These are phyloP conservation scores for Embidobia sp. DNA, from an alignment of 2,888 invertebrate genomes.

Conservation along the genomic window DNA sequence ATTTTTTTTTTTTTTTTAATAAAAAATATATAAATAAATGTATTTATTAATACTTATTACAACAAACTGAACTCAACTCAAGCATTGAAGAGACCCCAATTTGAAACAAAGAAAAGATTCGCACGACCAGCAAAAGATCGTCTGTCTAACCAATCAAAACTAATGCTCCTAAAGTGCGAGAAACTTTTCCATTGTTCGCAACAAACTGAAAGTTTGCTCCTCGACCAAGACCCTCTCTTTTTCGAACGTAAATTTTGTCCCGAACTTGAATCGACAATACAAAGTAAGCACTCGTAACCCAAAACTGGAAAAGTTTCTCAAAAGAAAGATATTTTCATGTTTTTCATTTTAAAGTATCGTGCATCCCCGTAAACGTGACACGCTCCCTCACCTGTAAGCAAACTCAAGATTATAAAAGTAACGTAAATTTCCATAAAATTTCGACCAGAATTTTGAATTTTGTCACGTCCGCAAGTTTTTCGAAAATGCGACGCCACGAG, in stretches of 20 bases:
- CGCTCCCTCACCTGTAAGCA: slow-evolving; percentile 73
- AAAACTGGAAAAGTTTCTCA: slow-evolving; percentile 45
- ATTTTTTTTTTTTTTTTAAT: no score
- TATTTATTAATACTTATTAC: no score
- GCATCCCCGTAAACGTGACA: slow-evolving; percentile 72
- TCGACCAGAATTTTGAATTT: slow-evolving; percentile 81
- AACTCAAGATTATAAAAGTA: slow-evolving; percentile 76
- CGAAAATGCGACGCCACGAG: slow-evolving; percentile 45
- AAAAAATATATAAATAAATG: no score
- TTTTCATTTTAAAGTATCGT: slow-evolving; percentile 30
- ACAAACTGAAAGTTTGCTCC: slow-evolving; percentile 15
- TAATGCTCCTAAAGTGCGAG: slow-evolving; percentile 48
- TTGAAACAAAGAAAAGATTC: no score
- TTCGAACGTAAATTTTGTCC: slow-evolving; percentile 29
- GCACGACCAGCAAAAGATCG: not conserved
- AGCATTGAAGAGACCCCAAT: no score
- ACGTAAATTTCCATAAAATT: slow-evolving; percentile 77
- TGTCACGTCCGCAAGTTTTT: slow-evolving; percentile 77
- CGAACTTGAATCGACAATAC: slow-evolving; percentile 28
- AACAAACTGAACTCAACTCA: no score
- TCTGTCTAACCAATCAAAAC: slow-evolving; percentile 31
- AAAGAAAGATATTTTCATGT: slow-evolving; percentile 35
- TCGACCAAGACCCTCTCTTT: slow-evolving; percentile 7
- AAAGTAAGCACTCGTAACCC: slow-evolving; percentile 28
- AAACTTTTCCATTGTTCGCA: slow-evolving; percentile 38